Evolutionary conservation across 1,140 invertebrate genomes (phyloP).

Genomic region (Lasioglossum baleicum): DNA sequence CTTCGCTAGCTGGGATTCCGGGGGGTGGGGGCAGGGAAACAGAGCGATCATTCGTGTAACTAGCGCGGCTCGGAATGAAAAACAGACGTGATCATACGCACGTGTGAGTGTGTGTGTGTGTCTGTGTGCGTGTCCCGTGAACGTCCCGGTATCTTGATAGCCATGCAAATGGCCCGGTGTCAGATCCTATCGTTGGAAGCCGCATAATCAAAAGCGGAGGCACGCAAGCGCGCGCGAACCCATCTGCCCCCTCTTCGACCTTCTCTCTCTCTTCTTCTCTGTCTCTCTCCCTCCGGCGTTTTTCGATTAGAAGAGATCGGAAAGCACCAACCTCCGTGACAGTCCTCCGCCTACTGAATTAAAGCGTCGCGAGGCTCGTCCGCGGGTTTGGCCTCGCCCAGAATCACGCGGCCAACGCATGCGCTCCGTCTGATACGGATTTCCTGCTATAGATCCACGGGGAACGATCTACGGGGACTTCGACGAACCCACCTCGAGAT

Average conservation of each 20-base stretch:
- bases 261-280: neutral
- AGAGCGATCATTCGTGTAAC: slow-evolving; percentile 44
- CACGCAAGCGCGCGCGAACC: slow-evolving; percentile 48
- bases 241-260: slow-evolving; percentile 36
- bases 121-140: slow-evolving; percentile 32
- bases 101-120: neutral
- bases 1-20: neutral
- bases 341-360: slow-evolving; percentile 47
- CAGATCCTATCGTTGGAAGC: slow-evolving; percentile 44
- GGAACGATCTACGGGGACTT: slow-evolving; percentile 26
- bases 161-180: slow-evolving; percentile 49
- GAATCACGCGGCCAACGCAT: slow-evolving; percentile 37
- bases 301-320: slow-evolving; percentile 40
- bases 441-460: slow-evolving; percentile 32
- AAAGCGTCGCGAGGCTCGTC: slow-evolving; percentile 30
- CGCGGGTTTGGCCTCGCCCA: slow-evolving; percentile 41
- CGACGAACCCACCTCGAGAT: neutral
- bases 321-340: slow-evolving; percentile 35
- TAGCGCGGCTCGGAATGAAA: slow-evolving; percentile 40
- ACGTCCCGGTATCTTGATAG: slow-evolving; percentile 47
- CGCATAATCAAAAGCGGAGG: slow-evolving; percentile 50
- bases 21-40: neutral
- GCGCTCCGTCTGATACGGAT: slow-evolving; percentile 14
- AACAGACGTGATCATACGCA: slow-evolving; percentile 17
- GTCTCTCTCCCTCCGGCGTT: neutral